These are phyloP conservation scores for Andrena haemorrhoa DNA, from an alignment of 2,888 invertebrate species.

Conservation along the genomic window DNA sequence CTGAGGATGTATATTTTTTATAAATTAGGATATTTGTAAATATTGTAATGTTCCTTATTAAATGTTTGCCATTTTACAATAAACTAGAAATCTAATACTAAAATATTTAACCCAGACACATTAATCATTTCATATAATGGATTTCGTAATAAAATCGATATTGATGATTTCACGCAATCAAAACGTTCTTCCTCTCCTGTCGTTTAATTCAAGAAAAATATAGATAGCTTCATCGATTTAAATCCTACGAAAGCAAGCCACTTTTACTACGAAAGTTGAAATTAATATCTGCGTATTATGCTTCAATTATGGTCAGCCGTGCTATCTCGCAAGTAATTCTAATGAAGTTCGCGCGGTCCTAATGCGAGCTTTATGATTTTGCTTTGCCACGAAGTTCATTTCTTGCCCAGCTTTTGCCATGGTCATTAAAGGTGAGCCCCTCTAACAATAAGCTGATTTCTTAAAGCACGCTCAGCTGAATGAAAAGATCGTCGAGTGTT, in stretches of 20 bases:
- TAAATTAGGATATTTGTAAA: no score
- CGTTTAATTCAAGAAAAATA: no score
- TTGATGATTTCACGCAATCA: no score
- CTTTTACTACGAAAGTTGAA: not conserved
- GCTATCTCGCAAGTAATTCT: constrained; percentile 9
- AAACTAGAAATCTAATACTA: no score
- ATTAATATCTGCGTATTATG: not conserved
- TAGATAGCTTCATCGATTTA: no score
- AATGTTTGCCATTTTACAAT: no score
- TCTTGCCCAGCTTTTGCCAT: not conserved
- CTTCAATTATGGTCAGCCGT: not conserved
- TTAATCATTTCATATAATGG: no score
- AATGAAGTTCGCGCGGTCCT: constrained; percentile 6
- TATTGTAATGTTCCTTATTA: no score
- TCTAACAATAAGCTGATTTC: constrained; percentile 1
- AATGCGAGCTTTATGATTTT: constrained; percentile 4
- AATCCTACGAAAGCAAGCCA: not conserved
- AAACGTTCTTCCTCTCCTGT: no score
- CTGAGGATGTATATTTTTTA: no score
- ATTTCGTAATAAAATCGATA: no score
- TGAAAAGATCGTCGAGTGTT: not conserved
- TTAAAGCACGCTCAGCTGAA: not conserved
- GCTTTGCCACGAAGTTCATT: constrained; percentile 10
- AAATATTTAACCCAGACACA: no score
- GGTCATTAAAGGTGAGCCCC: not conserved